Conservation (phyloP, 1,140 invertebrate species). For the Hormaphis cornu region DNA sequence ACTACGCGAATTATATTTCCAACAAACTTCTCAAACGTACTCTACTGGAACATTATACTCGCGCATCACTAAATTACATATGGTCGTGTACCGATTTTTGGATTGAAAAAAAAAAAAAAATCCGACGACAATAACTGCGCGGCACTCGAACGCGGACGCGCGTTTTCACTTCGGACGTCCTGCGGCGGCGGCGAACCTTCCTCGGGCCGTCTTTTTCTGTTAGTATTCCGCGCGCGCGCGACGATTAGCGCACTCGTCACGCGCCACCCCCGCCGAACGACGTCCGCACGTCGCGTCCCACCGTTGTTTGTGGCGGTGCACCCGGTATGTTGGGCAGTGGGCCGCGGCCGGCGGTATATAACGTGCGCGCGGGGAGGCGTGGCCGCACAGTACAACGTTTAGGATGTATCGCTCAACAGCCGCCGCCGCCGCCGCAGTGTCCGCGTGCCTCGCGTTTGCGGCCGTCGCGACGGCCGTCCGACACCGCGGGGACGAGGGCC, state of each 20-base stretch:
- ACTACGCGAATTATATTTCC: too few species aligned
- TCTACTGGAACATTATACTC: too few species aligned
- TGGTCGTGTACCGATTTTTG: too few species aligned
- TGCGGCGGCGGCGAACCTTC: neutral
- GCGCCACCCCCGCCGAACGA: constrained; percentile 10
- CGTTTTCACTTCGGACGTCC: neutral
- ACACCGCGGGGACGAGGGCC: neutral
- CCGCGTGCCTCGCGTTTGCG: neutral
- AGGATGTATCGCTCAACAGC: constrained; percentile 23
- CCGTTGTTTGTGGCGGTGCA: neutral
- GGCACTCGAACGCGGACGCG: too few species aligned
- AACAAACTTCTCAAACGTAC: too few species aligned
- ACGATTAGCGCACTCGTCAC: constrained; percentile 24
- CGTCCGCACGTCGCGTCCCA: neutral
- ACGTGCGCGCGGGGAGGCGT: constrained; percentile 2
- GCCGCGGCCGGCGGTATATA: constrained; percentile 19
- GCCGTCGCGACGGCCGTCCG: neutral
- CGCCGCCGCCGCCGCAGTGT: neutral
- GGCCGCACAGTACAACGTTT: constrained; percentile 24
- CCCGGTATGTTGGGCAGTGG: constrained; percentile 19
- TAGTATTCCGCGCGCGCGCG: neutral
- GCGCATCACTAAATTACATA: too few species aligned
- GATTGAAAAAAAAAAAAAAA: too few species aligned
- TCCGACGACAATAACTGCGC: too few species aligned
- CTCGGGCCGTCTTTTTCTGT: too few species aligned